Base-by-base conservation (phyloP, 2,888 invertebrate genomes). In the Omphaloscelis lunosa region DNA sequence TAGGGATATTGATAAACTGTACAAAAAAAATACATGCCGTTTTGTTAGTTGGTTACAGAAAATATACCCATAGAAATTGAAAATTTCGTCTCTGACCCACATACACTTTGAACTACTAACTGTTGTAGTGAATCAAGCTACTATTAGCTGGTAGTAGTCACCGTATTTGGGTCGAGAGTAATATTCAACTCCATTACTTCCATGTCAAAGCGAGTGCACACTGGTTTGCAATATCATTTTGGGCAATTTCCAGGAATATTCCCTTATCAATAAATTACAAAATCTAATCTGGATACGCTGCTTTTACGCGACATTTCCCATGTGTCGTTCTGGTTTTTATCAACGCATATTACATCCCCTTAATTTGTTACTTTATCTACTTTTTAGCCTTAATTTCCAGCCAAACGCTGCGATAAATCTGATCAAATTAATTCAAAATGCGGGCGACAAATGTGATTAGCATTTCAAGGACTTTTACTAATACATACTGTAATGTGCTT, bases 401-500 rank as follows among this genome's bases (percentile, higher is more conserved):
- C 48, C 27, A 62, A 71, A 70, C 45, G 65, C 39, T 29, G 67
- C 29, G 53, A 66, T 72, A 62, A 72, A 70, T 72, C 72, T 56
- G 74, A 75, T 76, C 80, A 67, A 73, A 72, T 63, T 61, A 72
- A 73, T 75, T 75, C 51, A 23, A 63, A 66, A 75, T 70, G 59
- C 77, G 62, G 58, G 62, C 27, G 56, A 63, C 41, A 70, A 81
- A 81, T 77, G 77, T 73, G 39, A 80, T 86, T 83, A 75, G 58
- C 61, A 41, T 61, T 66, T 45, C 71, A 82, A 83, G 75, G 72
- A 68, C 58, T 0, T 23, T 51, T 51, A n/a, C n/a, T 27, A 41
- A 65, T 59, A 56, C 8, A 20, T n/a, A 20, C 23, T 75, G 29
- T n/a, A 29, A 72, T n/a, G 5, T 17, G 27, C 27, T 69, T 62